These are phyloP conservation scores for Xenus cinereus DNA, from an alignment of 2,113 vertebrate species.

Conservation along the genomic window DNA sequence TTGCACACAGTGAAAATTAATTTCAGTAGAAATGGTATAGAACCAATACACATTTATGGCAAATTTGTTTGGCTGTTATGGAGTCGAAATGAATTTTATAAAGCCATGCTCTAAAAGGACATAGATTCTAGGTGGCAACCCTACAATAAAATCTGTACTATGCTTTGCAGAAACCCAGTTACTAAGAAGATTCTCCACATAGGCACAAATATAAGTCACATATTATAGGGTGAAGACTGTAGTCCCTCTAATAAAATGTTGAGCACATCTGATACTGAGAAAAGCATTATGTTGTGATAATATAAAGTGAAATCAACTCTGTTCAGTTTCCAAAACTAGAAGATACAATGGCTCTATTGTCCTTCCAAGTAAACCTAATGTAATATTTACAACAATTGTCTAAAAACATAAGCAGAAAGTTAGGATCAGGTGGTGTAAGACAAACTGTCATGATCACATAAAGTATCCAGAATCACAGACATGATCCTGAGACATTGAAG, in stretches of 20 bases:
- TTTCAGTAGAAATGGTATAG: neutral
- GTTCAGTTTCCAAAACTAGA: neutral
- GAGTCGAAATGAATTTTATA: neutral
- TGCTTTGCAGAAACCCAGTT: neutral
- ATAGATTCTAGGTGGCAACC: neutral
- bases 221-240: neutral
- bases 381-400: neutral
- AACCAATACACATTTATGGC: neutral
- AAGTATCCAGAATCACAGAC: neutral
- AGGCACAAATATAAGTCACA: neutral
- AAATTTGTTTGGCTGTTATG: neutral
- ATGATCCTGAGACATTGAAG: neutral
- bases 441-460: rapidly evolving
- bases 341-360: neutral
- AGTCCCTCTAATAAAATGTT: neutral
- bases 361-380: neutral
- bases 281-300: neutral
- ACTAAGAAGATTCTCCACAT: neutral
- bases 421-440: neutral
- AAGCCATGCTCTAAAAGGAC: neutral
- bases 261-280: neutral
- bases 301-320: neutral
- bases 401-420: neutral
- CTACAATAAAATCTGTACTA: neutral
- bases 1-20: neutral